Percentiles rank a stretch among this genome's conserved stretches.
phyloP scores from a whole-genome alignment of 2,113 vertebrate genomes.

The Chloropsis hardwickii region DNA sequence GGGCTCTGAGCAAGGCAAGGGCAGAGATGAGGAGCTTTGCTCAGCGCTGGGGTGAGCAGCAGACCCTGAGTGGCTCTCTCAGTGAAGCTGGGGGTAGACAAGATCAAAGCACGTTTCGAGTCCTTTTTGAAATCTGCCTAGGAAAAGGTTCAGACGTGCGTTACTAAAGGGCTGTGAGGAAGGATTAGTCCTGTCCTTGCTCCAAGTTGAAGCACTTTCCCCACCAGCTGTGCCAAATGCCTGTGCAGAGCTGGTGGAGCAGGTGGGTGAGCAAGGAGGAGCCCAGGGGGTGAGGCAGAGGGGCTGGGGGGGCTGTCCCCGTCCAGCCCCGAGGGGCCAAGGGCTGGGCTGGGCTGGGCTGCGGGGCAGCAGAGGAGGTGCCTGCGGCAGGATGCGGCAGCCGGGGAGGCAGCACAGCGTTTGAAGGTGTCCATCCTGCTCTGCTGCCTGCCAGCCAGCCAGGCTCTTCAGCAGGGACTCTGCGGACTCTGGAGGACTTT shows the following conservation, averaged over 20 bases:
- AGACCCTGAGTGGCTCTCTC: background rate
- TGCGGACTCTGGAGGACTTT: background rate
- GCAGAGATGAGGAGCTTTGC: background rate
- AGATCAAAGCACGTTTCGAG: conserved; percentile 10
- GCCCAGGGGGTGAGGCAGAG: background rate
- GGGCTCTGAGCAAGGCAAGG: background rate
- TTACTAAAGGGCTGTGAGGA: conserved; percentile 34
- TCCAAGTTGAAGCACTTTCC: background rate
- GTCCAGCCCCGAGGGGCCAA: rapidly evolving
- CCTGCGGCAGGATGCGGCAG: background rate
- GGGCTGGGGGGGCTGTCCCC: background rate
- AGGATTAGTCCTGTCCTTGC: conserved; percentile 42
- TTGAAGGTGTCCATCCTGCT: background rate
- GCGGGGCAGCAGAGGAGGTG: background rate
- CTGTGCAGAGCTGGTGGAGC: background rate
- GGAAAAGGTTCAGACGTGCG: conserved; percentile 14
- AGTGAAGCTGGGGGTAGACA: background rate
- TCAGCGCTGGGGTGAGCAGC: background rate
- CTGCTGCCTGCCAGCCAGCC: background rate
- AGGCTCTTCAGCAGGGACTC: background rate
- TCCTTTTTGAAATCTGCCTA: conserved; percentile 4
- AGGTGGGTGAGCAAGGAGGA: background rate
- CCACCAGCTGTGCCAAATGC: background rate
- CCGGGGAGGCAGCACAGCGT: rapidly evolving
- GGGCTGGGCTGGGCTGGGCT: background rate